phyloP scores from a whole-genome alignment of 2,888 invertebrate species.

The Gymnoscelis rufifasciata region DNA sequence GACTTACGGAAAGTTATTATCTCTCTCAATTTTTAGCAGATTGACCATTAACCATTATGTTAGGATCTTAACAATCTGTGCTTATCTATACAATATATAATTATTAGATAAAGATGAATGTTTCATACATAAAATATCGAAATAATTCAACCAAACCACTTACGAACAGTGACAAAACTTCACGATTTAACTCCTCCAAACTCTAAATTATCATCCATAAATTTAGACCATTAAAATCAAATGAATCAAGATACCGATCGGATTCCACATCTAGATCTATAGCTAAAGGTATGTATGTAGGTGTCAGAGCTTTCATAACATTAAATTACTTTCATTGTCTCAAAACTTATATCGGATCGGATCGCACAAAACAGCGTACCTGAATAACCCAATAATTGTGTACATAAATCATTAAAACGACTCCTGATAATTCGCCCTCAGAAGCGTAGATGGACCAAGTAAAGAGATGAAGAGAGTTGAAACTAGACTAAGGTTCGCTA shows the following conservation, averaged over 20 bases:
- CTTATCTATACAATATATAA: too few relatives aligned
- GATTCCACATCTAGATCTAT: constrained; percentile 7
- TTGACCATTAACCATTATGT: too few relatives aligned
- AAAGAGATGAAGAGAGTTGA: constrained; percentile 18
- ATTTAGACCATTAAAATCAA: constrained; percentile 26
- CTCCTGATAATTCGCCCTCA: constrained; percentile 75
- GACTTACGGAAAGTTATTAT: too few relatives aligned
- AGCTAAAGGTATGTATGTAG: constrained; percentile 2
- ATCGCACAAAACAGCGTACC: constrained; percentile 73
- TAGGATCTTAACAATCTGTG: not conserved
- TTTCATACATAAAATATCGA: not conserved
- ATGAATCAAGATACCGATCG: constrained; percentile 27
- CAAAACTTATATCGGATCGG: constrained; percentile 69
- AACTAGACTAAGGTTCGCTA: too few relatives aligned
- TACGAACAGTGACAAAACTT: constrained; percentile 12
- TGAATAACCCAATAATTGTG: constrained; percentile 79
- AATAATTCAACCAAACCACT: constrained; percentile 6
- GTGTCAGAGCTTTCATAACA: constrained; percentile 47
- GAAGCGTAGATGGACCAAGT: constrained; percentile 47
- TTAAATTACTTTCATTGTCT: constrained; percentile 75
- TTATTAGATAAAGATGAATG: too few relatives aligned
- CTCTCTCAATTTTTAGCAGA: too few relatives aligned
- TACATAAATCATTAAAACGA: constrained; percentile 79
- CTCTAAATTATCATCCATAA: constrained; percentile 23
- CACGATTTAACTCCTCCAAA: constrained; percentile 13